Base-by-base conservation (phyloP, 2,888 invertebrate species). In the Drosophila merina region DNA sequence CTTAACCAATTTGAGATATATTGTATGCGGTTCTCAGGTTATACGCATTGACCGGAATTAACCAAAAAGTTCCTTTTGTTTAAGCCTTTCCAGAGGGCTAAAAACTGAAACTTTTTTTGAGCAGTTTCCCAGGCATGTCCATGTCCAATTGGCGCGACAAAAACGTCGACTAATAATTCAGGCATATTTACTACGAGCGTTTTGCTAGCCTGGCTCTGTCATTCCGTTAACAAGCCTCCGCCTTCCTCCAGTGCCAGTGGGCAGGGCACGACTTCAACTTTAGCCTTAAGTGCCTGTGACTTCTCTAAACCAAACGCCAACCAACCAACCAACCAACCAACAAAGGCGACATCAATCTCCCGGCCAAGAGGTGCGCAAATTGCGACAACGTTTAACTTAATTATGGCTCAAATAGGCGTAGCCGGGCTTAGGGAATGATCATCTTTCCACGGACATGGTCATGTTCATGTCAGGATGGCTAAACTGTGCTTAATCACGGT, bases 361-460 rank as follows among this genome's bases (percentile, higher is more conserved):
- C 31, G 14, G 54, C 59, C 31, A 20, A 20, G 47, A 56, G 76
- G 73, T 70, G 86, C 86, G 79, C 72, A 83, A 79, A 83, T 83
- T 81, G 84, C 88, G 87, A 78, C 86, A 87, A 87, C 88, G 88
- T 87, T 87, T 87, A 88, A 87, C 87, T 87, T 88, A 87, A 88
- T 87, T 88, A 83, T 75, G 75, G 77, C 79, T 74, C 77, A 87
- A 87, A 88, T 88, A 87, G 88, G 87, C 87, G 87, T 87, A 78
- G 69, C 78, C 73, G 70, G 63, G 28, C 60, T 57, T 30, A 38
- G 49, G 52, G 33, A 56, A 52, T 42, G 59, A 38, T 57, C 76
- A 78, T 62, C 59, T 60, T 59, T 33, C 42, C 69, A 55, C 38
- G 45, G 70, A 64, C 85, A 74, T 78, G 80, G 78, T 71, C 78